These are phyloP conservation scores for Cyrtodaria siliqua DNA, from an alignment of 2,888 invertebrate species.

Conservation along the genomic window DNA sequence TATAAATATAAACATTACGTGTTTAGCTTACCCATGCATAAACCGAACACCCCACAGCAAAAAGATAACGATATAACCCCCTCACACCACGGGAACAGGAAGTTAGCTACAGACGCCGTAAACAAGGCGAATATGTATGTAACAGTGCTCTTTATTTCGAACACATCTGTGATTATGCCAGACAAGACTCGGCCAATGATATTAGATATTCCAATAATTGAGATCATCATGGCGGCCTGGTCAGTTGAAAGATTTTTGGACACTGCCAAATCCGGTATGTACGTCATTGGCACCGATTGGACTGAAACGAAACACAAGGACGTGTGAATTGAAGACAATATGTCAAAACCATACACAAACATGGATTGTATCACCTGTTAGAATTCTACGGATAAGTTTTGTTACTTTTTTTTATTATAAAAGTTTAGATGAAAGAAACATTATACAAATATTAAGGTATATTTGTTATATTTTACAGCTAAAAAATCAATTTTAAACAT, in stretches of 20 bases:
- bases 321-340: no score
- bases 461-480: no score
- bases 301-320: constrained; percentile 62
- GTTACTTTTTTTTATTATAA: no score
- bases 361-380: no score
- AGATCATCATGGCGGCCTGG: constrained; percentile 79
- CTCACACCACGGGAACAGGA: constrained; percentile 74
- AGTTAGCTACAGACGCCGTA: constrained; percentile 72
- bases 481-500: no score
- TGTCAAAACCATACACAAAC: no score
- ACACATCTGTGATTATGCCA: constrained; percentile 75
- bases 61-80: constrained; percentile 67
- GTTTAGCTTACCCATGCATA: constrained; percentile 82
- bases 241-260: constrained; percentile 68
- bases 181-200: constrained; percentile 75
- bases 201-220: constrained; percentile 82
- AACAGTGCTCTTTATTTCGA: constrained; percentile 71
- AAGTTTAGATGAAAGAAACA: no score
- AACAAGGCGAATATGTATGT: constrained; percentile 76
- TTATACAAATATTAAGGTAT: no score
- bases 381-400: no score
- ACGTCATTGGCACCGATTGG: constrained; percentile 77
- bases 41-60: constrained; percentile 77
- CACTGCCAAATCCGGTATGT: constrained; percentile 79
- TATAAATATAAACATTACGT: not conserved